These are phyloP conservation scores for Rhinichthys osculus DNA, from an alignment of 2,797 vertebrate genomes.

Conservation along the genomic window DNA sequence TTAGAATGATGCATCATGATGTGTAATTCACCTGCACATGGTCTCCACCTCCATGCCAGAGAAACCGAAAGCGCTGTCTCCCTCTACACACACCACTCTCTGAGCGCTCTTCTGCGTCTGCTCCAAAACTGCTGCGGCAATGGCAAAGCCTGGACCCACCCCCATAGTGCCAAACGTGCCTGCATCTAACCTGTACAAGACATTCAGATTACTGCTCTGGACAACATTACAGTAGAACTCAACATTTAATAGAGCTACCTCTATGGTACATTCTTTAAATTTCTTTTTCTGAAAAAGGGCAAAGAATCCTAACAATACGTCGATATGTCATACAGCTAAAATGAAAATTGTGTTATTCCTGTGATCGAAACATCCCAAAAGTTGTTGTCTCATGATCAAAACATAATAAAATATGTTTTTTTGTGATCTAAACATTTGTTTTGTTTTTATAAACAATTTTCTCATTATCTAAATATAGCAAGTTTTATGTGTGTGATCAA, in stretches of 20 bases:
- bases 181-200: conserved; percentile 85
- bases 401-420: background rate
- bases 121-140: conserved; percentile 88
- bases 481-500: background rate
- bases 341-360: background rate
- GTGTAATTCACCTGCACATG: conserved; percentile 89
- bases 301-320: background rate
- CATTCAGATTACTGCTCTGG: background rate
- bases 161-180: conserved; percentile 99
- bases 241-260: background rate
- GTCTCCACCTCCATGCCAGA: conserved; percentile 98
- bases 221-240: background rate
- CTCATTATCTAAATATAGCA: background rate
- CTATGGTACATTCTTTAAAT: background rate
- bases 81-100: conserved; percentile 90
- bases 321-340: background rate
- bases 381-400: background rate
- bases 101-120: conserved; percentile 72
- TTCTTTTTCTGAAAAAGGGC: background rate
- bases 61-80: conserved; percentile 98
- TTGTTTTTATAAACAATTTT: background rate
- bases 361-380: background rate
- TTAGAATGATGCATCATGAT: background rate
- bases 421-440: background rate
- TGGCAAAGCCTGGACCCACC: conserved; percentile 92